A percentile compares a stretch with the other conserved stretches of the same genome.
Evolutionary conservation across 92 coral and sea anemone genomes (phyloP).

Genomic region (Parazoanthus atlanticus): DNA sequence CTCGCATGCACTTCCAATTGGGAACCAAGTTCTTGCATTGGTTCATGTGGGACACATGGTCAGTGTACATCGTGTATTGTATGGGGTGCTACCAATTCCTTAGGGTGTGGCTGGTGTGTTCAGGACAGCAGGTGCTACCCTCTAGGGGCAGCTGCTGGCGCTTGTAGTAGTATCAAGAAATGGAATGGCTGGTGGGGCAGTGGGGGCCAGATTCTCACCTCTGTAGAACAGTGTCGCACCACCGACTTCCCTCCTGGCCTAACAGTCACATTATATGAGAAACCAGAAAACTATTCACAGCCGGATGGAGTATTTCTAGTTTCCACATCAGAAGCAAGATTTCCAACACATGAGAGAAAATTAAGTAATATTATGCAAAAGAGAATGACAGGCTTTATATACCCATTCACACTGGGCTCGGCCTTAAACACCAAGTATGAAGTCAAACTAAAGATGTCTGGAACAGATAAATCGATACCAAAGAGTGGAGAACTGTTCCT

Average conservation of each 20-base stretch:
- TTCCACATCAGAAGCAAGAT: conserved; percentile 31
- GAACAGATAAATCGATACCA: background rate
- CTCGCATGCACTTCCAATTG: conserved; percentile 50
- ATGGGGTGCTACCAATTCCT: conserved; percentile 57
- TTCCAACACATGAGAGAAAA: conserved; percentile 10
- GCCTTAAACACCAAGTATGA: conserved; percentile 29
- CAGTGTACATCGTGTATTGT: conserved; percentile 78
- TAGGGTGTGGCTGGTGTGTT: conserved; percentile 94
- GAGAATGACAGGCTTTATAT: conserved; percentile 69
- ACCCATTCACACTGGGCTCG: conserved; percentile 64
- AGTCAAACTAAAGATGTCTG: background rate
- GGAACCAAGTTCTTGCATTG: conserved; percentile 52
- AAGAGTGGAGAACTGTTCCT: conserved; percentile 7
- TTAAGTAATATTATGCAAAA: background rate
- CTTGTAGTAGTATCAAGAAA: conserved; percentile 56
- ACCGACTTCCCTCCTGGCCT: conserved; percentile 86
- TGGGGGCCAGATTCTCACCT: conserved; percentile 66
- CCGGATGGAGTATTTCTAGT: conserved; percentile 68
- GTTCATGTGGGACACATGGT: conserved; percentile 59
- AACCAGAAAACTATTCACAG: conserved; percentile 15
- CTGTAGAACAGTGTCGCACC: conserved; percentile 69
- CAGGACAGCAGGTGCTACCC: conserved; percentile 96
- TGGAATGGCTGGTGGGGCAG: conserved; percentile 95
- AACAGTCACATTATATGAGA: conserved; percentile 41
- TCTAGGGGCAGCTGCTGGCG: conserved; percentile 61